phyloP scores from a whole-genome alignment of 2,888 invertebrate species.

The Noctua pronuba region DNA sequence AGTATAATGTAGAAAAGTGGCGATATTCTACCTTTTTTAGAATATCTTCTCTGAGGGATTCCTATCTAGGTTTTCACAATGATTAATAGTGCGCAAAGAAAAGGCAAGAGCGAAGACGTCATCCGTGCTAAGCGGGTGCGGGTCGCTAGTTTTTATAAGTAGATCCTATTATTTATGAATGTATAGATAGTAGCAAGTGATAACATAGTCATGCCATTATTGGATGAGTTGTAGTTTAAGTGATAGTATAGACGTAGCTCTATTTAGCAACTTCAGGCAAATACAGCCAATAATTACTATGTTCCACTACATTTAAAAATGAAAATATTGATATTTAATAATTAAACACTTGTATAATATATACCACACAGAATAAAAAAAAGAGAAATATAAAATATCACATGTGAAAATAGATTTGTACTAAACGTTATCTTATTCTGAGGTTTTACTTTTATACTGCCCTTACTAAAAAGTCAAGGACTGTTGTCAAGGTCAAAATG shows the following conservation, averaged over 20 bases:
- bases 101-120: too few species aligned
- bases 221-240: conserved; percentile 23
- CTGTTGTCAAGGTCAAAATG: conserved; percentile 60
- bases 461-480: conserved; percentile 51
- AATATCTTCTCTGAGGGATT: neutral
- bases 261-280: conserved; percentile 15
- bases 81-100: too few species aligned
- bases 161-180: conserved; percentile 30
- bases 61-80: too few species aligned
- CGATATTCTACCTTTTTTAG: neutral
- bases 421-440: neutral
- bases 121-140: neutral
- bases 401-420: conserved; percentile 9
- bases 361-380: neutral
- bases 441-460: conserved; percentile 13
- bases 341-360: neutral
- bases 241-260: conserved; percentile 27
- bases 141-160: neutral
- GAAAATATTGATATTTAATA: neutral
- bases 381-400: neutral
- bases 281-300: neutral
- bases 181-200: conserved; percentile 19
- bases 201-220: conserved; percentile 28
- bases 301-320: conserved; percentile 9
- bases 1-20: neutral